phyloP scores from a whole-genome alignment of 1,140 invertebrate genomes.

The Drosophila orosa region DNA sequence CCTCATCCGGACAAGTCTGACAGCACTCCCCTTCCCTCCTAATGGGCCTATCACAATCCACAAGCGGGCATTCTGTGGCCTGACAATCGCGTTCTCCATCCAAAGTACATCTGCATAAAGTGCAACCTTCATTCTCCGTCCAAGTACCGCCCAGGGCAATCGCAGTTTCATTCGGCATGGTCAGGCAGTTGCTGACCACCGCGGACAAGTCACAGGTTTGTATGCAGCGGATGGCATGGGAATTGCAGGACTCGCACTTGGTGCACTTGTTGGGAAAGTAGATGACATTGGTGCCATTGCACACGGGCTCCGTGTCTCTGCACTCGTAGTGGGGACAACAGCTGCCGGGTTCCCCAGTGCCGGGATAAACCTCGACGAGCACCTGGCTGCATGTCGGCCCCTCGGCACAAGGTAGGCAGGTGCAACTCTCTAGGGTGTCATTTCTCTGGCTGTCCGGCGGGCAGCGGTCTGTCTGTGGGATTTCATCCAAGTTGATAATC shows the following conservation, averaged over 20 bases:
- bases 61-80: slow-evolving; percentile 4
- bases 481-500: slow-evolving; percentile 17
- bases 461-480: not conserved
- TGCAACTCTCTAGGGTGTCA: not conserved
- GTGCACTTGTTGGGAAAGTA: slow-evolving; percentile 54
- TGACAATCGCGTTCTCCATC: slow-evolving; percentile 24
- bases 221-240: slow-evolving; percentile 1
- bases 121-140: slow-evolving; percentile 51
- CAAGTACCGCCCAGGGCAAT: slow-evolving; percentile 29
- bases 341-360: slow-evolving; percentile 53
- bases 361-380: slow-evolving; percentile 35
- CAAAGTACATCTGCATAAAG: slow-evolving; percentile 38
- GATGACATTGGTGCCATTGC: slow-evolving; percentile 9
- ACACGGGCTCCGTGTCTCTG: slow-evolving; percentile 26
- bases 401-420: slow-evolving; percentile 45
- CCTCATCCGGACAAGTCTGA: slow-evolving; percentile 41
- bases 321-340: slow-evolving; percentile 66
- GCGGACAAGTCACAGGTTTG: slow-evolving; percentile 3
- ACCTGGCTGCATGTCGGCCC: slow-evolving; percentile 44
- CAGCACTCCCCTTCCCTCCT: slow-evolving; percentile 51
- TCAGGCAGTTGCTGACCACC: slow-evolving; percentile 27
- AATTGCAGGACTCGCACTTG: slow-evolving; percentile 56
- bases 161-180: slow-evolving; percentile 10
- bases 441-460: not conserved
- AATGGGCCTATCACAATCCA: slow-evolving; percentile 44